Evolutionary conservation across 2,113 vertebrate species (phyloP).

Genomic region (Thunnus maccoyii): DNA sequence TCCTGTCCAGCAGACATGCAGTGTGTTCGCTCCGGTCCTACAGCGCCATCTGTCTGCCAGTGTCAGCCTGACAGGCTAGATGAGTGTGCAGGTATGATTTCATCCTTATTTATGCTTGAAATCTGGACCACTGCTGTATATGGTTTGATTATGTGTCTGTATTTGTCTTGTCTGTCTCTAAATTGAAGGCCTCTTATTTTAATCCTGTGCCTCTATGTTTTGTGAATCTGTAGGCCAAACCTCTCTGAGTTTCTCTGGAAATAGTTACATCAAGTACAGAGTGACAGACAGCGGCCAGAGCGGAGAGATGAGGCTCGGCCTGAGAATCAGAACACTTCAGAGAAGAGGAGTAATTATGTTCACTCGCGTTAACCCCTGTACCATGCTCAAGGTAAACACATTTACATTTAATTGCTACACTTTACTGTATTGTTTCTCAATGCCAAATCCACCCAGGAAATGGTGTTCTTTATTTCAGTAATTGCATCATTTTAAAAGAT

Average conservation of each 20-base stretch:
- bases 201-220: background rate
- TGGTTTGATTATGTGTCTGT: background rate
- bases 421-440: background rate
- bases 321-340: slow-evolving; percentile 94
- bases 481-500: background rate
- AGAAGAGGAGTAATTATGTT: slow-evolving; percentile 97
- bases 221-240: slow-evolving; percentile 87
- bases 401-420: background rate
- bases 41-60: slow-evolving; percentile 94
- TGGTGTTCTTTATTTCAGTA: background rate
- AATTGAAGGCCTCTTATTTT: background rate
- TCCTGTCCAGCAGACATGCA: slow-evolving; percentile 96
- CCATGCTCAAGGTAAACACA: slow-evolving; percentile 92
- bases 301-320: slow-evolving; percentile 91
- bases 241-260: slow-evolving; percentile 96
- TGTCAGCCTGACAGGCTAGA: slow-evolving; percentile 92
- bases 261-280: slow-evolving; percentile 98
- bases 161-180: too few species aligned
- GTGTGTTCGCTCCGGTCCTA: slow-evolving; percentile 90
- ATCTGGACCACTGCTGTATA: background rate
- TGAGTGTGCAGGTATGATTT: slow-evolving; percentile 90
- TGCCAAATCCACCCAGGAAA: background rate
- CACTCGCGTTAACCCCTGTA: slow-evolving; percentile 93
- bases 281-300: slow-evolving; percentile 90
- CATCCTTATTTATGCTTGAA: background rate